Evolutionary conservation across 1,140 invertebrate genomes (phyloP).

Genomic region (Ceratosolen solmsi): DNA sequence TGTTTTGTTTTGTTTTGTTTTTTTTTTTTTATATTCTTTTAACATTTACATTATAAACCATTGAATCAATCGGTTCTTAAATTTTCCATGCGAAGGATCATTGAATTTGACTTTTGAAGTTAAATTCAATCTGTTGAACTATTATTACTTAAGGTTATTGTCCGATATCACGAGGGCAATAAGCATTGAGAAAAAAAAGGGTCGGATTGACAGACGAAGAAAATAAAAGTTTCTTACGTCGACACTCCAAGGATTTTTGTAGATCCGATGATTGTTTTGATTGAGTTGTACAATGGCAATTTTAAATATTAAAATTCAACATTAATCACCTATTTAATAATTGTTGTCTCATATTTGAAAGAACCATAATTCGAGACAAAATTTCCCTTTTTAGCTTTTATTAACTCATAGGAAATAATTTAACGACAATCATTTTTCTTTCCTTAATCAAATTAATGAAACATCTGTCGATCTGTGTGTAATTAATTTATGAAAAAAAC

Average conservation of each 20-base stretch:
- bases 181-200: conserved; percentile 10
- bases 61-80: conserved; percentile 16
- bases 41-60: not conserved
- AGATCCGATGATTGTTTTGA: conserved; percentile 23
- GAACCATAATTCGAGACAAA: too few species aligned
- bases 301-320: too few species aligned
- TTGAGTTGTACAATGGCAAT: conserved; percentile 12
- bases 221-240: conserved; percentile 21
- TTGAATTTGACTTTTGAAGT: conserved; percentile 8
- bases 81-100: not conserved
- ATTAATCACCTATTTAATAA: too few species aligned
- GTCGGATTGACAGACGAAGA: conserved; percentile 34
- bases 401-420: too few species aligned
- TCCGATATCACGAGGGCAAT: conserved; percentile 43
- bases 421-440: too few species aligned
- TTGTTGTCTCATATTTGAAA: too few species aligned
- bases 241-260: conserved; percentile 23
- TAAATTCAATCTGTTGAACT: conserved; percentile 32
- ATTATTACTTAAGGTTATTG: conserved; percentile 30
- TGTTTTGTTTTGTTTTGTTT: too few species aligned
- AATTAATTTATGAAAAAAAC: too few species aligned
- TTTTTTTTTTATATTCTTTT: not conserved
- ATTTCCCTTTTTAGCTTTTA: too few species aligned
- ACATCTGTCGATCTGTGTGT: too few species aligned
- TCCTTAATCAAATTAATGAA: too few species aligned